phyloP scores from a whole-genome alignment of 2,113 vertebrate genomes.

The Protobothrops mucrosquamatus region DNA sequence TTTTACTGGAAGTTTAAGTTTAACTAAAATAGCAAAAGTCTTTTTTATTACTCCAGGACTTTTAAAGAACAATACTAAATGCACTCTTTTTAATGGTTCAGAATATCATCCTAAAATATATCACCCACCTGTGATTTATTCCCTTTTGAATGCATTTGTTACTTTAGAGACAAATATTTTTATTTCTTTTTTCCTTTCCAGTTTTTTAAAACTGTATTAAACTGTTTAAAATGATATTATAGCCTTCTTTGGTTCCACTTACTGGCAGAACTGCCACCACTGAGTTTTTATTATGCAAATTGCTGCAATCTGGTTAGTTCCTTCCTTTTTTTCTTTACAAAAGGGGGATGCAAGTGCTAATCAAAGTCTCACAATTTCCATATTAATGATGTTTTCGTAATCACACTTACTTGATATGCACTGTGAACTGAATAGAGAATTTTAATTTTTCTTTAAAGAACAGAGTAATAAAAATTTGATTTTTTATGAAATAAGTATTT shows the following conservation, averaged over 20 bases:
- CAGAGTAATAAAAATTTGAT: conserved; percentile 51
- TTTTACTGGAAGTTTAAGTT: neutral
- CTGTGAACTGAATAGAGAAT: conserved; percentile 63
- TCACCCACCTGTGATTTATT: conserved; percentile 38
- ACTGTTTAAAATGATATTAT: conserved; percentile 59
- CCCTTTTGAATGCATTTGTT: conserved; percentile 42
- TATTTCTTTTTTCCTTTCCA: conserved; percentile 45
- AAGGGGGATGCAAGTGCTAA: conserved; percentile 77
- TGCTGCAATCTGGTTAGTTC: conserved; percentile 78
- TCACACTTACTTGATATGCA: conserved; percentile 69
- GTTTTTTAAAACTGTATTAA: conserved; percentile 58
- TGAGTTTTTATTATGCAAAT: conserved; percentile 82
- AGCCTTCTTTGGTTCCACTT: conserved; percentile 61
- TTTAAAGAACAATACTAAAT: neutral
- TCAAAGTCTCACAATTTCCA: conserved; percentile 81
- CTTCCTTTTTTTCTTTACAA: conserved; percentile 72
- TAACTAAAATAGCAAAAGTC: neutral
- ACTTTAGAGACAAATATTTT: conserved; percentile 69
- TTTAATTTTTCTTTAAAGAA: conserved; percentile 56
- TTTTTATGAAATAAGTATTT: conserved; percentile 41
- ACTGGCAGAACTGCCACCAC: conserved; percentile 64
- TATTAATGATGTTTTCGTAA: conserved; percentile 82
- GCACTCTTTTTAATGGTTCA: conserved; percentile 25
- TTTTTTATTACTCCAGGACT: conserved; percentile 25
- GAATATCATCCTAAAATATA: conserved; percentile 39